Evolutionary conservation across 2,888 invertebrate genomes (phyloP).

Genomic region (Noctua janthe): DNA sequence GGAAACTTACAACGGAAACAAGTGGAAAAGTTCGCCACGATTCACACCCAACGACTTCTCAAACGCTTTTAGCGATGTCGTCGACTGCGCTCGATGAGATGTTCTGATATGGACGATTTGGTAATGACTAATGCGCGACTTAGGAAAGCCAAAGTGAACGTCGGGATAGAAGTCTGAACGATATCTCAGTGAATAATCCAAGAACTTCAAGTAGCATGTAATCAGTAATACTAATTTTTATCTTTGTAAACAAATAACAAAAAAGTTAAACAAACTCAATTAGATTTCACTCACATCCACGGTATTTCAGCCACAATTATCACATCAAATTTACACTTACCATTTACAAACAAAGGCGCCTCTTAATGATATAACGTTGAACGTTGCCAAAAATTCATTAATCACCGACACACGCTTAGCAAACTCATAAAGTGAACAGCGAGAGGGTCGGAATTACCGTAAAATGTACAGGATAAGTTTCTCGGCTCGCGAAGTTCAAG

Average conservation of each 20-base stretch:
- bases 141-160: not conserved
- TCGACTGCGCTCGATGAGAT: conserved; percentile 35
- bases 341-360: conserved; percentile 51
- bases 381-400: conserved; percentile 61
- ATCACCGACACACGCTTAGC: conserved; percentile 56
- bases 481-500: conserved; percentile 46
- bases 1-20: conserved; percentile 60
- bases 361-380: conserved; percentile 46
- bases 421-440: conserved; percentile 45
- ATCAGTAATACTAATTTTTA: conserved; percentile 10
- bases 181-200: not conserved
- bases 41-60: conserved; percentile 66
- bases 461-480: conserved; percentile 50
- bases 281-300: conserved; percentile 37
- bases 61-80: conserved; percentile 69
- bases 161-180: not conserved
- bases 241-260: conserved; percentile 7
- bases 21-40: conserved; percentile 73
- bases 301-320: conserved; percentile 48
- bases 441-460: conserved; percentile 44
- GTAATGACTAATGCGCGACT: not conserved
- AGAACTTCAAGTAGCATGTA: not conserved
- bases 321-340: conserved; percentile 49
- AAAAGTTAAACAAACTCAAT: conserved; percentile 26
- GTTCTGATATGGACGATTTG: conserved; percentile 21